A percentile compares a stretch with the other conserved stretches of the same genome.
Evolutionary conservation across 2,113 vertebrate genomes (phyloP).

Genomic region (Apus apus): DNA sequence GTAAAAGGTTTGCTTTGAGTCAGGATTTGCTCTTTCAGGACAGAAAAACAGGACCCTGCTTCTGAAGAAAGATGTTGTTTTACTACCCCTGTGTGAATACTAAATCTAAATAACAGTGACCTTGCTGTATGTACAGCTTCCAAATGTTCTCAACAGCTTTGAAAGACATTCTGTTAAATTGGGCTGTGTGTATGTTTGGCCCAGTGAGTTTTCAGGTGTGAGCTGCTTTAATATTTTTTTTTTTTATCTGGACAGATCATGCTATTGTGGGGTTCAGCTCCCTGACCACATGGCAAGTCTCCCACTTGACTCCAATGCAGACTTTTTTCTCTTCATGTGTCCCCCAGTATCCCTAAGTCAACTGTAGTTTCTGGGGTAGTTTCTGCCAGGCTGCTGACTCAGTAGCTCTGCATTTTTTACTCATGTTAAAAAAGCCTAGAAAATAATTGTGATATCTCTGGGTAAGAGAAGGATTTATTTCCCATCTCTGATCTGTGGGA

Average conservation of each 20-base stretch:
- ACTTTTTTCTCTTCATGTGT: background rate
- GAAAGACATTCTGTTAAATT: background rate
- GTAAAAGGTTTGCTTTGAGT: background rate
- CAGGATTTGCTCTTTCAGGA: constrained; percentile 32
- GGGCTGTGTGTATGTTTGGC: background rate
- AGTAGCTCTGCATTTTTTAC: background rate
- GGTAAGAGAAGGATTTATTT: background rate
- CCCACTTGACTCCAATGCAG: background rate
- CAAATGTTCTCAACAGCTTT: constrained; percentile 12
- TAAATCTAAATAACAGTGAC: constrained; percentile 23
- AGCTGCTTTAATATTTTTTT: constrained; percentile 10
- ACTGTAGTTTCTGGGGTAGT: background rate
- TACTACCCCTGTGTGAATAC: constrained; percentile 21
- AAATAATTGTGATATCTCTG: background rate
- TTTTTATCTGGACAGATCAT: background rate
- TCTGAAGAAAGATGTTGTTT: constrained; percentile 35
- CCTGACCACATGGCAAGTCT: background rate
- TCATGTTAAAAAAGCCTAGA: background rate
- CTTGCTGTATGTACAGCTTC: background rate
- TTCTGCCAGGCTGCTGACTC: background rate
- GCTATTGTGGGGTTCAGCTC: background rate
- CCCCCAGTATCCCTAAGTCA: background rate
- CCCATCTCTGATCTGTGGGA: background rate
- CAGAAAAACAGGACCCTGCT: constrained; percentile 8
- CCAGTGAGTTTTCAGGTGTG: background rate